phyloP scores from a whole-genome alignment of 2,888 invertebrate species.

The Agrilus cyanescens region DNA sequence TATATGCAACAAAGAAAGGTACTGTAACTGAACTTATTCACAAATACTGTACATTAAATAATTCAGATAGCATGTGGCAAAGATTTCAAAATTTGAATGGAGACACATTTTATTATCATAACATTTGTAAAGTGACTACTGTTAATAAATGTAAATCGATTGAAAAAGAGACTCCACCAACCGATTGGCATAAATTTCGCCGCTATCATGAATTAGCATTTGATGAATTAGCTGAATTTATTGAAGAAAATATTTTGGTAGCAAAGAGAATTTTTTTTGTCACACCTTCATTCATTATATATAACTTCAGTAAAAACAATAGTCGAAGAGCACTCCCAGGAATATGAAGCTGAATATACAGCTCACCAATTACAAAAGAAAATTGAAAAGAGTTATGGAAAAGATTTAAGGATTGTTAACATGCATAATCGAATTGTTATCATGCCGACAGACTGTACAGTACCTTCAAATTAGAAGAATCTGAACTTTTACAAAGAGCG shows the following conservation, averaged over 20 bases:
- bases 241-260: conserved; percentile 1
- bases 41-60: no score
- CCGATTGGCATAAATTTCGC: background rate
- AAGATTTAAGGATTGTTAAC: conserved; percentile 1
- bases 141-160: no score
- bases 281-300: no score
- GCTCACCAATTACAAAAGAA: no score
- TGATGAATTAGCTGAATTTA: conserved; percentile 1
- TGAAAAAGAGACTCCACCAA: background rate
- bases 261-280: no score
- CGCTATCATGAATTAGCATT: conserved; percentile 3
- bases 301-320: no score
- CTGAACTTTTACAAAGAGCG: no score
- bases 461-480: background rate
- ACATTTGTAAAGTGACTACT: background rate
- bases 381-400: background rate
- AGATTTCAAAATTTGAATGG: conserved; percentile 1
- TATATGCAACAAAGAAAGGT: no score
- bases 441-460: conserved; percentile 4
- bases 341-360: no score
- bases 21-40: no score
- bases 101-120: background rate
- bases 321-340: no score
- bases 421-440: conserved; percentile 1
- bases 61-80: background rate